Base-by-base conservation (phyloP, 2,797 vertebrate species). In the Chloroceryle inda region DNA sequence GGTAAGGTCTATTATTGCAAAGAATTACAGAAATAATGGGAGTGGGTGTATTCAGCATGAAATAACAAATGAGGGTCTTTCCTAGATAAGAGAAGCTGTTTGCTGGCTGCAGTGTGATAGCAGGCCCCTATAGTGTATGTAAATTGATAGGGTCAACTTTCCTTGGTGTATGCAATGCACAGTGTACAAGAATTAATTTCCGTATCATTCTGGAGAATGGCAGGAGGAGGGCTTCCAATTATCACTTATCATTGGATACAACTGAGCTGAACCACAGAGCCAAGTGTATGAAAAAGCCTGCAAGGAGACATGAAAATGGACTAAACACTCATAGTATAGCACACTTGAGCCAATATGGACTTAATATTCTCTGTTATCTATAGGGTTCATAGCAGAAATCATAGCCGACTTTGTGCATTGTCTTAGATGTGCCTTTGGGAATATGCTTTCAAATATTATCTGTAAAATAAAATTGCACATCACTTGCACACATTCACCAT, bases 41-140 rank as follows among this genome's bases (percentile, higher is more conserved):
- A 97, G 97, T 97, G 98, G 98, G 98, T 98, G 98, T 98, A 98
- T 98, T 98, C 98, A 97, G 97, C 92, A 97, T 91, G 98, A 98
- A 98, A 98, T 98, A 98, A 99, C 98, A 99, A 98, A 99, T 98
- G 98, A 98, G 98, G 98, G 98, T 96, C 96, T 98, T 97, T 96
- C 95, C n/a, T 85, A 98, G 98, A 99, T 99, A 99, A 99, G 98
- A 92, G 92, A 95, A 89, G 96, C 97, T 97, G 98, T 97, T 98
- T 97, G 98, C 98, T 96, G 96, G 98, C 97, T 97, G 97, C 82
- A 92, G 96, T 94, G 96, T 96, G 98, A 97, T 98, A 98, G 98
- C 94, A 96, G 96, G 97, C 96, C 97, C 95, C 89, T 89, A 87
- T 97, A 96, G 97, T 97, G 98, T 97, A 98, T 97, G 97, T 96